These are phyloP conservation scores for Heliconius hortense DNA, from an alignment of 2,888 invertebrate species.

Conservation along the genomic window DNA sequence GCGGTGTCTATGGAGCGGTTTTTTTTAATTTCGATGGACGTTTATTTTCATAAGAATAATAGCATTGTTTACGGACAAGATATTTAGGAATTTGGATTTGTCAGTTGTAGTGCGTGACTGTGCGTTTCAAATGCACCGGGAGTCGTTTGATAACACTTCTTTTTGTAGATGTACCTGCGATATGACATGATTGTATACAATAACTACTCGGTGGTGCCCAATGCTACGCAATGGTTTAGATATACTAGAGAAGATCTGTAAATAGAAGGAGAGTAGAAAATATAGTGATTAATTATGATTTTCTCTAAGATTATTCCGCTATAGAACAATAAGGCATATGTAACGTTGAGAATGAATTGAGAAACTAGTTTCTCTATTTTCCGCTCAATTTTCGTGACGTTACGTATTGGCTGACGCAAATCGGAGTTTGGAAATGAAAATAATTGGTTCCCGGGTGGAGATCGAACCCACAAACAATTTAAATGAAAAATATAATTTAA, in stretches of 20 bases:
- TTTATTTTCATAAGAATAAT: constrained; percentile 73
- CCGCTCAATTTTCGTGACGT: too few relatives aligned
- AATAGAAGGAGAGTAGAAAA: neutral
- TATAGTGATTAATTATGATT: neutral
- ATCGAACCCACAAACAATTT: too few relatives aligned
- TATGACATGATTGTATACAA: neutral
- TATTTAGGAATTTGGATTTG: constrained; percentile 69
- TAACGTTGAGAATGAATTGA: too few relatives aligned
- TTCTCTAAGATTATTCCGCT: too few relatives aligned
- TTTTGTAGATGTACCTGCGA: constrained; percentile 22
- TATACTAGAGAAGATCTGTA: neutral
- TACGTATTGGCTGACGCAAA: too few relatives aligned
- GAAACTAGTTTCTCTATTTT: too few relatives aligned
- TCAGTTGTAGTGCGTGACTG: constrained; percentile 64
- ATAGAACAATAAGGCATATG: too few relatives aligned
- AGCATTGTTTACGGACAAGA: constrained; percentile 77
- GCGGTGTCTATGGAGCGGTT: constrained; percentile 60
- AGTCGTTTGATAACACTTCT: constrained; percentile 35
- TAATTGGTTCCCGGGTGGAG: too few relatives aligned
- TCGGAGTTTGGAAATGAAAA: too few relatives aligned
- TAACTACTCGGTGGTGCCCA: neutral
- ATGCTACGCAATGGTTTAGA: neutral
- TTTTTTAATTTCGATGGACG: constrained; percentile 62
- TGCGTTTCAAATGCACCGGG: constrained; percentile 52
- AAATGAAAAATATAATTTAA: too few relatives aligned